Base-by-base conservation (phyloP, 2,797 vertebrate species). In the Mallotus villosus region DNA sequence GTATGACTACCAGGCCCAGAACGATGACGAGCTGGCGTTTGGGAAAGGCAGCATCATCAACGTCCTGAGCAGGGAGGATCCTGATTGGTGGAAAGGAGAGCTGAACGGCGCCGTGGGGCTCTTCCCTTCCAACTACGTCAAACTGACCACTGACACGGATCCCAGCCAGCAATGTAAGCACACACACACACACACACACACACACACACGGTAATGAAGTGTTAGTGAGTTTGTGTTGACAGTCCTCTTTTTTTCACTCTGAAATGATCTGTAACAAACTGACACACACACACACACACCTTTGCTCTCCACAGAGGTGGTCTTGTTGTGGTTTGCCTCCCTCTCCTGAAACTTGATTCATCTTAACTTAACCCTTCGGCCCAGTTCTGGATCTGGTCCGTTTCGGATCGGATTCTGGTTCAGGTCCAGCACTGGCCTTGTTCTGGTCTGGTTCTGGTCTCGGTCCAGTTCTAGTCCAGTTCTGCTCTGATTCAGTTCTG, bases 141-240 rank as follows among this genome's bases (percentile, higher is more conserved):
- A 99, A 88, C 89, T 98, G 82, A 98, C 97, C 76, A 96, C 97
- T 5, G 97, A 99, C 80, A 96, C 92, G 16, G 97, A 99, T 91
- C 97, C 97, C 1, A 98, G 97, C 94, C 97, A 97, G 84, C 97
- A 99, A 94, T 99, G 97, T 99, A 94, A 99, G 97, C 98, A 88
- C 79, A 53, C 37, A 41, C 8, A 21, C 5, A 46, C 21, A 64
- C n/a, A 25, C 22, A 25, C 64, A 66, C 63, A 49, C 34, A 41
- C n/a, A 25, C 22, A 25, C 64, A 66, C 63, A 49, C 34, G 22
- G 7, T 11, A 4, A 41, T 12, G n/a, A 8, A n/a, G 61, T 63
- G 27, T 19, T 7, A 63, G 24, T 2, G 4, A 63, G 27, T 63
- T 32, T 63, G 61, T 63, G 61, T 29, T 32, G 29, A 29, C 29